Percentiles rank a stretch among this genome's conserved stretches.
phyloP scores from a whole-genome alignment of 2,113 vertebrate genomes.

The Entelurus aequoreus region DNA sequence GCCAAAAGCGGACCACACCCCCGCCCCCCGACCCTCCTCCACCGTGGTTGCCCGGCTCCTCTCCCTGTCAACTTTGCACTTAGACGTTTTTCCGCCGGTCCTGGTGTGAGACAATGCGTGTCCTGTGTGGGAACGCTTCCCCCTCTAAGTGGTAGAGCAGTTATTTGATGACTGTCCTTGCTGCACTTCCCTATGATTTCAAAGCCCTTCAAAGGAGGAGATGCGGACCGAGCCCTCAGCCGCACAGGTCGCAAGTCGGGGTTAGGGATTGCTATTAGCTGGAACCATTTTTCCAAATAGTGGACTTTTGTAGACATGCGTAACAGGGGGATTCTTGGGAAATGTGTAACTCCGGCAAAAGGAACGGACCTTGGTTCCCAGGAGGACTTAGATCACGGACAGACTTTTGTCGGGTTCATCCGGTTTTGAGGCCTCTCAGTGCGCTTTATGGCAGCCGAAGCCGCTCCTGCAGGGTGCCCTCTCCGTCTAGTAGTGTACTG shows the following conservation, averaged over 20 bases:
- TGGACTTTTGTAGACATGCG: too few relatives aligned
- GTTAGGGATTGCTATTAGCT: conserved; percentile 31
- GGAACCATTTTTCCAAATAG: too few relatives aligned
- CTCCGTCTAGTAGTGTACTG: conserved; percentile 69
- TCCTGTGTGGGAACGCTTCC: conserved; percentile 68
- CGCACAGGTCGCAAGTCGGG: conserved; percentile 47
- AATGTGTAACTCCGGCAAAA: too few relatives aligned
- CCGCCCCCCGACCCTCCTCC: neutral
- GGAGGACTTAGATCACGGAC: neutral
- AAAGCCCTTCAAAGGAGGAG: conserved; percentile 71
- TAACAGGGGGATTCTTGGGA: too few relatives aligned
- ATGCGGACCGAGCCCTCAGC: conserved; percentile 48
- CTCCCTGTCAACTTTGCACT: conserved; percentile 50
- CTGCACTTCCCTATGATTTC: conserved; percentile 76
- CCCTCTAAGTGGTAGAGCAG: conserved; percentile 63
- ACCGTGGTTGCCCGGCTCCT: conserved; percentile 23
- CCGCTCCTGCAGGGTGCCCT: conserved; percentile 64
- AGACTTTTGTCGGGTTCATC: neutral
- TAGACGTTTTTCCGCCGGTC: conserved; percentile 40
- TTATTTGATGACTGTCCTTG: conserved; percentile 75
- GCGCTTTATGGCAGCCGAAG: conserved; percentile 42
- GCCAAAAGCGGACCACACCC: conserved; percentile 43
- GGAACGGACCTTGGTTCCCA: too few relatives aligned
- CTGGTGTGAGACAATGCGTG: conserved; percentile 49
- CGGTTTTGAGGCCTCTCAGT: neutral